Base-by-base conservation (phyloP, 1,140 invertebrate species). In the Hyles vespertilio region DNA sequence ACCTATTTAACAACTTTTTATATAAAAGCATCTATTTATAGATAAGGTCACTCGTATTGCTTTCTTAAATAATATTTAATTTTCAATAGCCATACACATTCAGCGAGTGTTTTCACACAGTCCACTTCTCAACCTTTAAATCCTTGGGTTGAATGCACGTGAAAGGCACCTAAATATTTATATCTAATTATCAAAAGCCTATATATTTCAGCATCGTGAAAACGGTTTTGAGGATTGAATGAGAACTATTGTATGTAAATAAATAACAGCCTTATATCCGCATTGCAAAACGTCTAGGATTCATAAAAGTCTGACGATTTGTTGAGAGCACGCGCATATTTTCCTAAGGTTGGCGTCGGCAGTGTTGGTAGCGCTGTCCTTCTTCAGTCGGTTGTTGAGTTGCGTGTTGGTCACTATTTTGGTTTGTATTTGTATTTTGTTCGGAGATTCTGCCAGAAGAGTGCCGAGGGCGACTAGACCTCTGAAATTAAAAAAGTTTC, bases 221-320 rank as follows among this genome's bases (percentile, higher is more conserved):
- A 40, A 40, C 22, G 22, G 8, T 40, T 5, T 40, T 5, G 2
- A 40, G 8, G 8, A 40, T 5, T 40, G 36, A 40, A 40, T 8
- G 36, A 5, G 36, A 1, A 40, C 36, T 5, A 40, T 40, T 40
- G 36, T 40, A 40, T 40, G 4, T 40, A 40, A 40, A 65, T 65
- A 65, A 65, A 65, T 65, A 65, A 65, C 57, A 60, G 55, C 55
- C 58, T 65, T 65, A 65, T 59, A 10, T 46, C 9, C 9, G 32
- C 36, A n/a, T 44, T 54, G 7, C n/a, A 49, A 36, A 36, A 32
- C 40, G 3, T 22, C 11, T 53, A 47, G 22, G 57, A 57, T 67
- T 84, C 77, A 89, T 83, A 89, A 86, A 65, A 89, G 69, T 58
- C 67, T 72, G 11, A 89, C 43, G 22, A 89, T 84, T 63, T 89